Base-by-base conservation (phyloP, 2,888 invertebrate genomes). In the Melieria omissa region DNA sequence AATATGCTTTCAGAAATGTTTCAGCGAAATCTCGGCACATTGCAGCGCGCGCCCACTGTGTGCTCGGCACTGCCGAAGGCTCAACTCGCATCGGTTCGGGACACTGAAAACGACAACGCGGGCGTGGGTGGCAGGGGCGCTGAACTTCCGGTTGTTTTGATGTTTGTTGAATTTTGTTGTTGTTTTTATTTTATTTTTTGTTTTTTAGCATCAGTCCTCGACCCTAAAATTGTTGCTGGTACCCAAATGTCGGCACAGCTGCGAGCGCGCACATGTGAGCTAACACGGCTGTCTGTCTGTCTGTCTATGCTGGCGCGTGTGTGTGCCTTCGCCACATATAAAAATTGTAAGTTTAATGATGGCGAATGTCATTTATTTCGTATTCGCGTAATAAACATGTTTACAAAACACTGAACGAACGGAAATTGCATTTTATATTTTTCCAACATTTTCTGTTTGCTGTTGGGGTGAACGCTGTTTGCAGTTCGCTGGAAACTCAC, bases 341-440 rank as follows among this genome's bases (percentile, higher is more conserved):
- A 41, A 47, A 6, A 29, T 14, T 63, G 44, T 76, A 76, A 79
- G 76, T 80, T 80, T 80, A 80, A 80, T 80, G 79, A 81, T 76
- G 80, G 75, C 79, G 76, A 75, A 78, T 77, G 78, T 79, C 81
- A 79, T 79, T 77, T 78, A 79, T 79, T 80, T 78, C 74, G 74
- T 77, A 78, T 78, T 78, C 77, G 77, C 68, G 79, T 76, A 74
- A 81, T 78, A 80, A 81, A 80, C 76, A 80, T 80, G 78, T 80
- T 81, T 78, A 73, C 78, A 78, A 76, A 81, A 74, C 63, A 62
- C 67, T 58, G 57, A 70, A 63, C 52, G 42, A 14, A 52, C 9
- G 42, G 42, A 44, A 54, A 44, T 14, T 9, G 49, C 54, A 54
- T n/a, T 44, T 10, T 41, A 63, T 16, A 41, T 29, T 65, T 54